Conservation (phyloP, 2,113 vertebrate genomes). For the Ceuthmochares aereus region DNA sequence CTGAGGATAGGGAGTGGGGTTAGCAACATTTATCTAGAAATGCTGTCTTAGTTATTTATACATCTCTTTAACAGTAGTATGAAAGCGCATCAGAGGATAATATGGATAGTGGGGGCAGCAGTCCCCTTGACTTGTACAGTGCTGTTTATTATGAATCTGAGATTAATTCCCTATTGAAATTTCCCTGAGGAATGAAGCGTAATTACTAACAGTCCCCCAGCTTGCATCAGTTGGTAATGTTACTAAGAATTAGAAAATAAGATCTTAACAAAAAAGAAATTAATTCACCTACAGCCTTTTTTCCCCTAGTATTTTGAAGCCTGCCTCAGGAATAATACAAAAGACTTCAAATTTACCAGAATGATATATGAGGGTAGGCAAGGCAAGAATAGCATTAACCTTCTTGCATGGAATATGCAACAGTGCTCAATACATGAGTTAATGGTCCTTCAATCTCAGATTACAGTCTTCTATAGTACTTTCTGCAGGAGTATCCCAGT, state of each 20-base stretch:
- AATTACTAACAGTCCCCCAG: neutral
- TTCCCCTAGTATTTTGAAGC: neutral
- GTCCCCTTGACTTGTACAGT: neutral
- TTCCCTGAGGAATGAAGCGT: neutral
- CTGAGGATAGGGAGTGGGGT: too few species aligned
- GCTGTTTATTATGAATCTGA: neutral
- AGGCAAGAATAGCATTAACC: neutral
- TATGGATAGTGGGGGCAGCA: neutral
- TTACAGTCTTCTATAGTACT: neutral
- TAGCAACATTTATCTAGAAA: neutral
- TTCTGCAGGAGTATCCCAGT: neutral
- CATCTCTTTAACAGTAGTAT: neutral
- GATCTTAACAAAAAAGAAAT: neutral
- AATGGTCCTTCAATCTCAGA: neutral
- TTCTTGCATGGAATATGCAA: neutral
- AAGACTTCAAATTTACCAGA: neutral
- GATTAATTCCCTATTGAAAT: neutral
- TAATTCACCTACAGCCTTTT: neutral
- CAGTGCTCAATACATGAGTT: neutral
- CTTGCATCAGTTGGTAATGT: neutral
- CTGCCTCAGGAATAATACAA: neutral
- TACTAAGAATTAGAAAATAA: neutral
- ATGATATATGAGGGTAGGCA: neutral
- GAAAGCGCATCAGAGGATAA: neutral
- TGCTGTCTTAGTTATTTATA: neutral